Evolutionary conservation across 2,888 invertebrate genomes (phyloP).

Genomic region (Agonopterix heracliana): DNA sequence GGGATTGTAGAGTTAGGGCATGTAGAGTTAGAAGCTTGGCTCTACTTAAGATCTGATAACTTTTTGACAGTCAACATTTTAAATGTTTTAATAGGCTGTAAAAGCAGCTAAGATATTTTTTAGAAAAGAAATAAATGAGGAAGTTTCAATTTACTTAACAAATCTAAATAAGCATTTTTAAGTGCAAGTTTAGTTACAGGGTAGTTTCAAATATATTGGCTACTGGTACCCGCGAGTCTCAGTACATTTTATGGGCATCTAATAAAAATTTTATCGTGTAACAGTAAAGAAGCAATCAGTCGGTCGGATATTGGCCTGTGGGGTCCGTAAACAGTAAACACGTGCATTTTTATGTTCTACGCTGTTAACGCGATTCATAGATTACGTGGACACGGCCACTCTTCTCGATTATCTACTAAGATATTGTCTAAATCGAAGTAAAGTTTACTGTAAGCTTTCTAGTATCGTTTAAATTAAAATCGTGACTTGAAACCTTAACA

Average conservation of each 20-base stretch:
- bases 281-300: conserved; percentile 77
- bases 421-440: no score
- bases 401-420: conserved; percentile 29
- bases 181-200: conserved; percentile 59
- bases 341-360: conserved; percentile 67
- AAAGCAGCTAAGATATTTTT: no score
- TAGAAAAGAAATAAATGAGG: neutral
- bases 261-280: conserved; percentile 75
- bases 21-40: no score
- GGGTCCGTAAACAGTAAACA: conserved; percentile 74
- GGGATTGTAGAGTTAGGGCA: no score
- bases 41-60: no score
- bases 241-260: conserved; percentile 69
- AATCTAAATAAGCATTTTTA: conserved; percentile 18
- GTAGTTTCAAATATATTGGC: conserved; percentile 70
- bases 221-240: conserved; percentile 65
- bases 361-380: conserved; percentile 53
- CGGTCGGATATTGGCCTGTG: conserved; percentile 69
- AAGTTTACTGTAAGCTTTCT: no score
- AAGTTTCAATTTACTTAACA: no score
- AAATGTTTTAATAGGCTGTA: no score
- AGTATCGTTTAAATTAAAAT: no score
- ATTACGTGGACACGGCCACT: conserved; percentile 23
- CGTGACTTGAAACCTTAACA: no score
- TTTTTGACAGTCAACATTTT: no score